These are phyloP conservation scores for Oscheius sp. DNA, from an alignment of 2,888 invertebrate genomes.

Conservation along the genomic window DNA sequence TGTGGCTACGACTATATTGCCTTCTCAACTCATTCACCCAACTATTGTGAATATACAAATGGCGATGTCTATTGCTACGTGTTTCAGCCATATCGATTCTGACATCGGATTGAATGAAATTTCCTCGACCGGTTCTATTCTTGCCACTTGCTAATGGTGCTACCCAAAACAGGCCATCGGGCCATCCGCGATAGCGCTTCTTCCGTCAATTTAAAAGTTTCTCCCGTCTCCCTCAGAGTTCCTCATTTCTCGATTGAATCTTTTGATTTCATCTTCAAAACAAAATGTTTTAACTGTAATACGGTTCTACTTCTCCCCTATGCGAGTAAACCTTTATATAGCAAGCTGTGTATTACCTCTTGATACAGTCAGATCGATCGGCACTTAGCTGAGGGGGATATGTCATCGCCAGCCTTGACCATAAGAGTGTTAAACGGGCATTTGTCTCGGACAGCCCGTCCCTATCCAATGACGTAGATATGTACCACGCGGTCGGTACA, in stretches of 20 bases:
- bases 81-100: conserved; percentile 9
- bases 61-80: conserved; percentile 14
- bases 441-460: conserved; percentile 16
- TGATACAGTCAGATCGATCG: too few species aligned
- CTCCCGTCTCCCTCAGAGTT: too few species aligned
- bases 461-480: background rate
- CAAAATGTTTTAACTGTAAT: too few species aligned
- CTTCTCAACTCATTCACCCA: conserved; percentile 4
- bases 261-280: too few species aligned
- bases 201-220: too few species aligned
- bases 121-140: too few species aligned
- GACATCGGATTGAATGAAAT: conserved; percentile 19
- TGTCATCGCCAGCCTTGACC: conserved; percentile 14
- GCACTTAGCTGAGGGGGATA: too few species aligned
- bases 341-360: too few species aligned
- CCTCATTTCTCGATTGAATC: too few species aligned
- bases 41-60: conserved; percentile 12
- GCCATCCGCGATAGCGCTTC: conserved; percentile 6
- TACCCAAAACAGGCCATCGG: conserved; percentile 20
- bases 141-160: background rate
- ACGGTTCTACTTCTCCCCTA: background rate
- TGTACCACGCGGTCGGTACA: conserved; percentile 12
- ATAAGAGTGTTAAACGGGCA: background rate
- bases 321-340: too few species aligned
- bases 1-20: conserved; percentile 7